Conservation (phyloP, 2,888 invertebrate species). For the Brassicogethes aeneus region DNA sequence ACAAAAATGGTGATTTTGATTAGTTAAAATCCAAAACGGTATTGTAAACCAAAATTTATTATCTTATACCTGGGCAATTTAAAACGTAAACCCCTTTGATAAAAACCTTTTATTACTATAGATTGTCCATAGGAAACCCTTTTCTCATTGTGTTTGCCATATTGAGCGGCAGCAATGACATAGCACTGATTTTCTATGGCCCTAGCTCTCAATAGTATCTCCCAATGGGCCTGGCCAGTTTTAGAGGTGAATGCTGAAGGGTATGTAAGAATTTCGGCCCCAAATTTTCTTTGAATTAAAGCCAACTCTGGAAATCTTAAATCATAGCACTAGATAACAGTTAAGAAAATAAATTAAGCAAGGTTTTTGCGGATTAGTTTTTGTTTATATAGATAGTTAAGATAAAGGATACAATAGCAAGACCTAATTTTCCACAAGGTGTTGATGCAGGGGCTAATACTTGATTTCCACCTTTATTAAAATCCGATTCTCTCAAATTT, state of each 20-base stretch:
- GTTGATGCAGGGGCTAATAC: slow-evolving; percentile 69
- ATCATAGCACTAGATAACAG: slow-evolving; percentile 63
- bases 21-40: too few relatives aligned
- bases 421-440: slow-evolving; percentile 75
- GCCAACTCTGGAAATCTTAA: slow-evolving; percentile 87
- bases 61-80: too few relatives aligned
- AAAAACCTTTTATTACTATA: slow-evolving; percentile 47
- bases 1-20: too few relatives aligned
- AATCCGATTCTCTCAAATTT: slow-evolving; percentile 75
- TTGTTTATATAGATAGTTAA: neutral
- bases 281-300: slow-evolving; percentile 60
- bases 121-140: slow-evolving; percentile 87
- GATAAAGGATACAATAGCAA: slow-evolving; percentile 54
- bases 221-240: slow-evolving; percentile 94
- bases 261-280: slow-evolving; percentile 79
- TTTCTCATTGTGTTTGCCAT: slow-evolving; percentile 78
- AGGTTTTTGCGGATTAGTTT: too few relatives aligned
- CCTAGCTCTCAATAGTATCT: slow-evolving; percentile 71
- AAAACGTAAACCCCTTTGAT: slow-evolving; percentile 22
- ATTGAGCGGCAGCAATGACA: slow-evolving; percentile 91
- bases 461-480: slow-evolving; percentile 58
- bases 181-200: slow-evolving; percentile 97
- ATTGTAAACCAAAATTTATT: too few relatives aligned
- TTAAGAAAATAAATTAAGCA: slow-evolving; percentile 10
- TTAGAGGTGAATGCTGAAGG: slow-evolving; percentile 91